Base-by-base conservation (phyloP, 2,888 invertebrate species). In the Achlya flavicornis region DNA sequence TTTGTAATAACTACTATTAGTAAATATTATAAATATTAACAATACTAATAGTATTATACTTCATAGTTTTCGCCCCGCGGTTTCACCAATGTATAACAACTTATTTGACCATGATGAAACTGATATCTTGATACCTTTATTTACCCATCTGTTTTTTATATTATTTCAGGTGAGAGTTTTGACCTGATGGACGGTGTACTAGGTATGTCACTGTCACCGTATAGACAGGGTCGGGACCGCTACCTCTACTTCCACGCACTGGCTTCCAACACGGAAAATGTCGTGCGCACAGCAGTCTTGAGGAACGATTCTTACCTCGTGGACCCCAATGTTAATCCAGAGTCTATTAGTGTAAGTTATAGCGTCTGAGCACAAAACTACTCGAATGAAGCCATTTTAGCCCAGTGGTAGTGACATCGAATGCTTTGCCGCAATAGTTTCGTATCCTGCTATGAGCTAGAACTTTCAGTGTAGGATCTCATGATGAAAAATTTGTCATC, bases 161-260 rank as follows among this genome's bases (percentile, higher is more conserved):
- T 63, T 63, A 63, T 79, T 83, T 48, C 77, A 95, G 95, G 95
- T 6, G 95, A 95, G 68, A 90, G 90, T 53, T 97, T 97, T 75
- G 96, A 96, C 67, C 81, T 97, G 58, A 96, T 96, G 96, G 97
- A 97, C 70, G 97, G 97, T 0, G 85, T 97, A 10, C 82, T 97
- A 2, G 96, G 96, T 0, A 89, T 97, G 88, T 95, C 96, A 0
- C 79, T 97, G n/a, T 94, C 96, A 7, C 96, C 96, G 0, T 79
- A 76, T 67, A 73, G 69, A 8, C 67, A 59, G 0, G 85, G 85
- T 1, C 71, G 66, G 0, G 93, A 92, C 58, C 94, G 96, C 61
- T 94, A 87, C 66, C 88, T 97, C 1, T 97, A 95, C 84, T 97
- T 96, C 91, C 96, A 97, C 79, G 94, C 96, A 0, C 90, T 97